Conservation (phyloP, 2,888 invertebrate genomes). For the Odiellus spinosus region DNA sequence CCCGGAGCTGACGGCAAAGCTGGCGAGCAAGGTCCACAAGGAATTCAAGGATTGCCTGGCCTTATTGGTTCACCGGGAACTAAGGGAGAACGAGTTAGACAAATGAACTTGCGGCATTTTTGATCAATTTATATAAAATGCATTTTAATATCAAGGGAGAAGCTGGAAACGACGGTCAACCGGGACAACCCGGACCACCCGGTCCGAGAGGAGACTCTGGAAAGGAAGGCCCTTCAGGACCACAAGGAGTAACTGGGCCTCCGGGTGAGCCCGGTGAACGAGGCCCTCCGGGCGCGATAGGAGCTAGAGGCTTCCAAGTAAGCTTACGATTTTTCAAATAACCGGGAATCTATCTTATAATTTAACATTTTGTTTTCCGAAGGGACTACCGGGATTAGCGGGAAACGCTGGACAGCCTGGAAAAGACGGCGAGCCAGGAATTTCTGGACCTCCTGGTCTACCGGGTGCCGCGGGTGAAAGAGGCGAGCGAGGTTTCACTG, state of each 20-base stretch:
- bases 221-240: slow-evolving; percentile 41
- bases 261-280: slow-evolving; percentile 50
- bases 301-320: slow-evolving; percentile 65
- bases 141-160: slow-evolving; percentile 42
- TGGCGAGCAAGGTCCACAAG: slow-evolving; percentile 61
- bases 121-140: neutral
- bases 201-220: slow-evolving; percentile 70
- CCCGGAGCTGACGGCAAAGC: slow-evolving; percentile 70
- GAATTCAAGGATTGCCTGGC: slow-evolving; percentile 62
- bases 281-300: slow-evolving; percentile 57
- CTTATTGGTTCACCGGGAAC: slow-evolving; percentile 60
- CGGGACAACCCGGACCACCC: slow-evolving; percentile 15
- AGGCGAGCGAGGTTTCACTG: slow-evolving; percentile 21
- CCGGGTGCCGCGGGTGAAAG: slow-evolving; percentile 27
- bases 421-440: slow-evolving; percentile 62
- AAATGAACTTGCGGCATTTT: slow-evolving; percentile 1
- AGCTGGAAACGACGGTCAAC: slow-evolving; percentile 41
- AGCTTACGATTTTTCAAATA: too few species aligned
- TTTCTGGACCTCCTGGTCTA: slow-evolving; percentile 46
- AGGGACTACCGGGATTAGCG: slow-evolving; percentile 56
- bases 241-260: slow-evolving; percentile 29
- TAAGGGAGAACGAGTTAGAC: slow-evolving; percentile 49
- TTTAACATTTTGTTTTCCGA: slow-evolving; percentile 1
- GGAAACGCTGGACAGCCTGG: slow-evolving; percentile 56
- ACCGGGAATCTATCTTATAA: too few species aligned